A percentile compares a stretch with the other conserved stretches of the same genome.
Evolutionary conservation across 1,140 invertebrate species (phyloP).

Genomic region (Platyura marginata): DNA sequence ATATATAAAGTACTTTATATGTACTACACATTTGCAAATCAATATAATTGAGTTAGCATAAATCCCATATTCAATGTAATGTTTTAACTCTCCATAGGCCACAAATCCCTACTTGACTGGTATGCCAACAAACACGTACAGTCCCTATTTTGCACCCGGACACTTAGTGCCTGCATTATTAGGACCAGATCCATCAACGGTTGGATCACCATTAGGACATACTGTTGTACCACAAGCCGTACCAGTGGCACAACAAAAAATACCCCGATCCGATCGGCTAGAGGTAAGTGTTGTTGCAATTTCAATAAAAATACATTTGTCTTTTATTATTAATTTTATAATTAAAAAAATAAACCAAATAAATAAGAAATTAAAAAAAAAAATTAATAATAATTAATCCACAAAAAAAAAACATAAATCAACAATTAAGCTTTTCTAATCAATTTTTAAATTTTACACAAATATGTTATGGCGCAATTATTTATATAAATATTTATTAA

Average conservation of each 20-base stretch:
- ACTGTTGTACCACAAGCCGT: slow-evolving; percentile 66
- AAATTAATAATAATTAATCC: slow-evolving; percentile 4
- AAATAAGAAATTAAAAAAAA: slow-evolving; percentile 7
- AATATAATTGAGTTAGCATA: no score
- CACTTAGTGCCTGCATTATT: slow-evolving; percentile 72
- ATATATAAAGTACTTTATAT: not conserved
- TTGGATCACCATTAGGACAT: slow-evolving; percentile 49
- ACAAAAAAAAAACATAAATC: slow-evolving; percentile 2
- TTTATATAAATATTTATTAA: no score
- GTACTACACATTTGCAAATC: not conserved
- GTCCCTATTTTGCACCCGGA: slow-evolving; percentile 70
- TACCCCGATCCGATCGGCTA: slow-evolving; percentile 84
- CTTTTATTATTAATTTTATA: not conserved
- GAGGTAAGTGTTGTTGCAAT: slow-evolving; percentile 50
- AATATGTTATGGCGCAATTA: no score
- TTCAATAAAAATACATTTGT: not conserved
- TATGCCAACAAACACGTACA: slow-evolving; percentile 67
- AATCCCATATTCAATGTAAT: not conserved
- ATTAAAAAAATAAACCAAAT: slow-evolving; percentile 2
- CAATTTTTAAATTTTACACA: no score
- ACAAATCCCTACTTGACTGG: slow-evolving; percentile 77
- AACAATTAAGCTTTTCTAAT: no score
- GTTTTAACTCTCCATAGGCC: slow-evolving; percentile 34
- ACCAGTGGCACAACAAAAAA: slow-evolving; percentile 67
- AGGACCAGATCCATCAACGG: slow-evolving; percentile 56